Evolutionary conservation across 2,113 vertebrate genomes (phyloP).

Genomic region (Sterna hirundo): DNA sequence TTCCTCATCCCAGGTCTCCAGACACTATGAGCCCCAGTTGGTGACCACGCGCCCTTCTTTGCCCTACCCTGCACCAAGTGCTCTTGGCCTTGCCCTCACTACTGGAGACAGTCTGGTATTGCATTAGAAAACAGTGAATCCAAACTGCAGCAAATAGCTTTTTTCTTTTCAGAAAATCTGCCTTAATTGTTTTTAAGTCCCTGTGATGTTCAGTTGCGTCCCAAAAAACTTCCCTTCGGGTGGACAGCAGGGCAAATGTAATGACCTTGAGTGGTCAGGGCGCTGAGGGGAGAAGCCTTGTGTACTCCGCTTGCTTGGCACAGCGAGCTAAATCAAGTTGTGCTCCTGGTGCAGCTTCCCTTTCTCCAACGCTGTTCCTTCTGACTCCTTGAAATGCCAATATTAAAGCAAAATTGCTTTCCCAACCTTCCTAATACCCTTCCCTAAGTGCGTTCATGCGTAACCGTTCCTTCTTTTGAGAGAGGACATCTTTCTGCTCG

Average conservation of each 20-base stretch:
- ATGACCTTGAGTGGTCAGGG: neutral
- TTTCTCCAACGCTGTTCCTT: neutral
- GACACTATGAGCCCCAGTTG: neutral
- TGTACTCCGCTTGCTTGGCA: neutral
- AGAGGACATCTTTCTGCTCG: neutral
- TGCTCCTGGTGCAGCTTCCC: neutral
- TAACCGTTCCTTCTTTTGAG: neutral
- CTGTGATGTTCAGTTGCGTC: neutral
- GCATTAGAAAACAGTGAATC: neutral
- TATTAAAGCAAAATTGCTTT: neutral
- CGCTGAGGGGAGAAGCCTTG: neutral
- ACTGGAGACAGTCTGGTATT: neutral
- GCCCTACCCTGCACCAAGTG: neutral
- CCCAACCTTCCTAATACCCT: neutral
- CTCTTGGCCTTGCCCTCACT: neutral
- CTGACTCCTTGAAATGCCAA: neutral
- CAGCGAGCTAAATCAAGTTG: neutral
- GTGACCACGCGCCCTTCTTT: neutral
- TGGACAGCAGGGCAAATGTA: neutral
- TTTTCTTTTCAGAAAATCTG: neutral
- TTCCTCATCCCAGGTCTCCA: neutral
- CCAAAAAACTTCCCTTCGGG: neutral
- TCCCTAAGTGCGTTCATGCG: neutral
- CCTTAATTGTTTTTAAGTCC: neutral
- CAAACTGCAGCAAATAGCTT: neutral